Base-by-base conservation (phyloP, 2,888 invertebrate species). In the Psylliodes chrysocephalus region DNA sequence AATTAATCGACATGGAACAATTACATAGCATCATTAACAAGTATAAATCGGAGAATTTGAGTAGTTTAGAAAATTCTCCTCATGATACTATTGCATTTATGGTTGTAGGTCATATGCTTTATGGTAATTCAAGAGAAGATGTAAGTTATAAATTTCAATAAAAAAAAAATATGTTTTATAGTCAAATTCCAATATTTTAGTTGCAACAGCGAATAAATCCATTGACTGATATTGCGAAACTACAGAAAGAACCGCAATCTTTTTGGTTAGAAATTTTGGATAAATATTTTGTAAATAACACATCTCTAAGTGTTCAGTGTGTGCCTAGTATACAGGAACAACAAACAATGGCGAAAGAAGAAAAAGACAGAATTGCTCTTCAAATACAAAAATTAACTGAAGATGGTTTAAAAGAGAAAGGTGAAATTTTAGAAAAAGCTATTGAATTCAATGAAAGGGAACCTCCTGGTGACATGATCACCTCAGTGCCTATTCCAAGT, bases 101-200 rank as follows among this genome's bases (percentile, higher is more conserved):
- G 73, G 85, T 92, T 55, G 93, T 95, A 69, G 92, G 91, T 0
- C 94, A 96, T 78, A 90, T 92, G 76, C 83, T 96, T 22, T 95
- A 94, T 81, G 94, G 94, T 10, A 86, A 89, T 56, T 87, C 85
- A 44, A 86, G 89, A 70, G 83, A 88, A 70, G 91, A 94, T 80
- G 93, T 94, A 80, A 87, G 88, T 53, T n/a, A n/a, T n/a, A n/a
- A n/a, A n/a, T n/a, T n/a, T n/a, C n/a, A n/a, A n/a, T n/a, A n/a
- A n/a, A n/a, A n/a, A n/a, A n/a, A n/a, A n/a, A n/a, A n/a, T n/a
- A n/a, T n/a, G 18, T 18, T 46, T 61, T 53, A 10, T 17, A 18
- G 17, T 44, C 18, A 44, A 14, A n/a, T n/a, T n/a, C 10, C 5
- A 14, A 12, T 33, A 17, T 44, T 79, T 53, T 78, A 91, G 92